Conservation (phyloP, 1,140 invertebrate genomes). For the Bombus sylvicola region DNA sequence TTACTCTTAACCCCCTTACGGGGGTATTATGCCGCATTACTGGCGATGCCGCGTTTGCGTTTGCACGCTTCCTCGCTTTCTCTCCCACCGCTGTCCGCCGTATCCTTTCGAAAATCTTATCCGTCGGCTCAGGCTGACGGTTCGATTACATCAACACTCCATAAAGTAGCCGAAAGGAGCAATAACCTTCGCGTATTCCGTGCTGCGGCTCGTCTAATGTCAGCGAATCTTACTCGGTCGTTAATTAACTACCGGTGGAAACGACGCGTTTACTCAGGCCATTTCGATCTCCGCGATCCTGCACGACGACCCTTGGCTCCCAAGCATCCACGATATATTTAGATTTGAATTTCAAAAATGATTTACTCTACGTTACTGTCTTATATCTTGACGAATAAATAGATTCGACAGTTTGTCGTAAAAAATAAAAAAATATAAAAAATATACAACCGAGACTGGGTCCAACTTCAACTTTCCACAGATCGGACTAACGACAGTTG, state of each 20-base stretch:
- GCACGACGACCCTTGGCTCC: background rate
- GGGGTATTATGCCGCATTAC: conserved; percentile 73
- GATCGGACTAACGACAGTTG: too few species aligned
- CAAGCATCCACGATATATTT: background rate
- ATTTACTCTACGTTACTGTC: background rate
- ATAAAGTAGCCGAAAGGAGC: conserved; percentile 24
- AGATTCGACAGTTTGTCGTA: background rate
- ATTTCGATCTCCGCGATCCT: background rate
- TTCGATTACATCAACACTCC: conserved; percentile 6
- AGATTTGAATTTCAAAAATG: background rate
- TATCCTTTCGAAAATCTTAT: conserved; percentile 37
- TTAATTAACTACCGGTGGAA: background rate
- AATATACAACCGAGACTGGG: background rate
- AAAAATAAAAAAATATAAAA: background rate
- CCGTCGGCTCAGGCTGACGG: background rate
- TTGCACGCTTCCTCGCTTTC: background rate
- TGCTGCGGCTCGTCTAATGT: background rate
- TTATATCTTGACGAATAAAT: background rate
- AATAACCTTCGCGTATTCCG: background rate
- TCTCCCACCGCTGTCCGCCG: background rate
- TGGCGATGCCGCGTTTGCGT: conserved; percentile 40
- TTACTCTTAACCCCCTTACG: conserved; percentile 74
- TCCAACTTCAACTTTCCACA: background rate
- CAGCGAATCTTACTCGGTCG: background rate
- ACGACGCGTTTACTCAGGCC: background rate